These are phyloP conservation scores for Montipora efflorescens DNA, from an alignment of 64 coral and sea anemone genomes.

Conservation along the genomic window DNA sequence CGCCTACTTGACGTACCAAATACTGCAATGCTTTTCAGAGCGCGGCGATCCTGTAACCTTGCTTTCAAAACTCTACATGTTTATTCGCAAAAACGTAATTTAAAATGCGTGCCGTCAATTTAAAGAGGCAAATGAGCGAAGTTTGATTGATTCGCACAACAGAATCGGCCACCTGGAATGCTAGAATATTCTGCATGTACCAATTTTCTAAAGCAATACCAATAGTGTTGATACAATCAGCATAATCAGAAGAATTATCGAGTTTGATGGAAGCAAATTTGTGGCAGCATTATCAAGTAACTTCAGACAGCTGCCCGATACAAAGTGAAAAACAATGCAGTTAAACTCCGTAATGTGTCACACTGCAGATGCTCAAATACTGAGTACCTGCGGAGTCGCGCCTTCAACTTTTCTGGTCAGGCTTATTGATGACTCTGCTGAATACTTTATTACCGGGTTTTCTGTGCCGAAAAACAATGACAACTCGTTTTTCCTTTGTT, in stretches of 20 bases:
- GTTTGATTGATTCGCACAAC: not conserved
- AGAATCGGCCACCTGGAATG: not conserved
- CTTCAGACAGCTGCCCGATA: slow-evolving; percentile 20
- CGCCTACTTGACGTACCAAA: not conserved
- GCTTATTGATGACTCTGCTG: not conserved
- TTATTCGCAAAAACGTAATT: slow-evolving; percentile 1
- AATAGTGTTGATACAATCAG: slow-evolving; percentile 31
- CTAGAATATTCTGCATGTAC: slow-evolving; percentile 12
- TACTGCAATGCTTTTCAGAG: not conserved
- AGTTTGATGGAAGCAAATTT: not conserved
- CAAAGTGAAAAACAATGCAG: slow-evolving; percentile 4
- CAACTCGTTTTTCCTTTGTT: not conserved
- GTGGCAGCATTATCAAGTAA: slow-evolving; percentile 40
- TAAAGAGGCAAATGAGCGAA: not conserved
- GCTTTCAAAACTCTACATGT: not conserved
- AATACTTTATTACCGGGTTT: not conserved
- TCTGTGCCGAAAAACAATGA: not conserved
- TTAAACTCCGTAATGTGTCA: slow-evolving; percentile 16
- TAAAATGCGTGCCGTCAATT: not conserved
- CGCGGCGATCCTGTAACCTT: not conserved
- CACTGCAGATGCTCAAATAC: not conserved
- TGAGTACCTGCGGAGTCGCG: not conserved
- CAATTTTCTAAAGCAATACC: slow-evolving; percentile 2
- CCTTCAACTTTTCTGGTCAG: not conserved
- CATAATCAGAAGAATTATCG: not conserved